phyloP scores from a whole-genome alignment of 53 echinoderm and acorn worm species.

The Hippasteria phrygiana region DNA sequence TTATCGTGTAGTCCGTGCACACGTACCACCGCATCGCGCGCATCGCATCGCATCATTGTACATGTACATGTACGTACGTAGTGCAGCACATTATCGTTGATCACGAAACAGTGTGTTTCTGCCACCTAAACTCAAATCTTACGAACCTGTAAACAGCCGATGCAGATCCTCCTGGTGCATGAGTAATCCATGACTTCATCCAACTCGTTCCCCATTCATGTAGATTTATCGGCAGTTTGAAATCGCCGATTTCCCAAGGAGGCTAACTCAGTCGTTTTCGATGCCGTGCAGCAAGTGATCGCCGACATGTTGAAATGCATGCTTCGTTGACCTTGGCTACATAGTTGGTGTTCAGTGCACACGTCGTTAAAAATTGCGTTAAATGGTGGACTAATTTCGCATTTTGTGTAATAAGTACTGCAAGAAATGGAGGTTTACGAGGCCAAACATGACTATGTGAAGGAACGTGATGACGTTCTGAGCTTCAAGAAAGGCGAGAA shows the following conservation, averaged over 20 bases:
- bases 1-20: too few species aligned
- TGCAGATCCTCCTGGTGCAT: constrained; percentile 6
- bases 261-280: neutral
- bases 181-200: constrained; percentile 8
- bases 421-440: constrained; percentile 83
- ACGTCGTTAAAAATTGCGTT: neutral
- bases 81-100: too few species aligned
- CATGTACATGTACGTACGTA: too few species aligned
- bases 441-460: constrained; percentile 86
- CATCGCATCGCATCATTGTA: too few species aligned
- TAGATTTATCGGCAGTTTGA: neutral
- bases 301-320: neutral
- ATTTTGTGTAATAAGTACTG: neutral
- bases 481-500: constrained; percentile 92
- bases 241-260: neutral
- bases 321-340: neutral
- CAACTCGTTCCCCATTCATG: neutral
- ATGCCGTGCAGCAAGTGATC: neutral
- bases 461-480: constrained; percentile 87
- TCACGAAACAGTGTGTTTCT: neutral
- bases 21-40: too few species aligned
- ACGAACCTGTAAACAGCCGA: constrained; percentile 41
- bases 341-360: neutral
- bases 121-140: neutral
- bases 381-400: neutral